These are phyloP conservation scores for Drosophila pectinifera DNA, from an alignment of 1,140 invertebrate species.

Conservation along the genomic window DNA sequence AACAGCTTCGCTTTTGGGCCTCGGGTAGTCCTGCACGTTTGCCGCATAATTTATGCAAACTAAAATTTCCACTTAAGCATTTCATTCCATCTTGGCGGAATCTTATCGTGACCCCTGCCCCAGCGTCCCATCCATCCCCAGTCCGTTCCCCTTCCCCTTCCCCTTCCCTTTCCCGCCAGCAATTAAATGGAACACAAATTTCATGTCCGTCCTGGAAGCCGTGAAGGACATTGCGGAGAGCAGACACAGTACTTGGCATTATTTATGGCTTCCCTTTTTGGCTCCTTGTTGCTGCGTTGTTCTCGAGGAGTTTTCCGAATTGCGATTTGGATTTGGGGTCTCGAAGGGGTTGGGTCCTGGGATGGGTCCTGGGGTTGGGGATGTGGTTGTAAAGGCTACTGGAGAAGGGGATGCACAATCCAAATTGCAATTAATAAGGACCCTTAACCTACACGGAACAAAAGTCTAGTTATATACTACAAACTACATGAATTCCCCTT, in stretches of 20 bases:
- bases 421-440: constrained; percentile 66
- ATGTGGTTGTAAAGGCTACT: no score
- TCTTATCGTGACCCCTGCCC: constrained; percentile 29
- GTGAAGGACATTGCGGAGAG: constrained; percentile 27
- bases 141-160: neutral
- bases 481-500: no score
- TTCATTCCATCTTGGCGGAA: constrained; percentile 41
- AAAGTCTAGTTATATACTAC: constrained; percentile 4
- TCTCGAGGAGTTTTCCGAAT: constrained; percentile 55
- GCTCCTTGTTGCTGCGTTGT: constrained; percentile 36
- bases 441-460: constrained; percentile 18
- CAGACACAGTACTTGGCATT: constrained; percentile 73
- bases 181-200: constrained; percentile 71
- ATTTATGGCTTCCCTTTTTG: constrained; percentile 67
- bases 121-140: neutral
- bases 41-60: constrained; percentile 75
- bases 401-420: constrained; percentile 40
- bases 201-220: constrained; percentile 37
- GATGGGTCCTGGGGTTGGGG: neutral
- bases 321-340: constrained; percentile 13
- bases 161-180: constrained; percentile 7
- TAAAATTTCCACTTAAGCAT: constrained; percentile 74
- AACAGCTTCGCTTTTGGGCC: constrained; percentile 21
- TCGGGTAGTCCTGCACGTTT: constrained; percentile 41
- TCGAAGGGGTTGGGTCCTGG: neutral